A percentile compares a stretch with the other conserved stretches of the same genome.
Evolutionary conservation across 2,113 vertebrate species (phyloP).

Genomic region (Esox niger): DNA sequence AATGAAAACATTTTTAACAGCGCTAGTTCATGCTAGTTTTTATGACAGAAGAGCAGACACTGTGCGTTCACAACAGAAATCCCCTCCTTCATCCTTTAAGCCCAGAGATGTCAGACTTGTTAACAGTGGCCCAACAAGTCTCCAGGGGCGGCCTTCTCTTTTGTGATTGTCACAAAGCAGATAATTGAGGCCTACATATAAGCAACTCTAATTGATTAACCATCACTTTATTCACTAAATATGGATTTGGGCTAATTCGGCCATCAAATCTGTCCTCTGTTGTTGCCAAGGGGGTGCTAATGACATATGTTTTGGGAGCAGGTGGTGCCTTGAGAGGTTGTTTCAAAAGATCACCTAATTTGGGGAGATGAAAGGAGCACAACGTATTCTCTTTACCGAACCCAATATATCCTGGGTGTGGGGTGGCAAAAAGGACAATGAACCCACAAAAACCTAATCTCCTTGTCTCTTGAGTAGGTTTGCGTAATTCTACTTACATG

Average conservation of each 20-base stretch:
- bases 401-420: background rate
- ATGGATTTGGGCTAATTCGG: conserved; percentile 36
- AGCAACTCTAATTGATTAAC: conserved; percentile 51
- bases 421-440: background rate
- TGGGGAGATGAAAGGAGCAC: conserved; percentile 6
- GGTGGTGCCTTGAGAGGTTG: conserved; percentile 29
- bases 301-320: conserved; percentile 18
- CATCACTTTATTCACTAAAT: conserved; percentile 33
- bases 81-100: background rate
- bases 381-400: background rate
- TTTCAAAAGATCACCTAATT: background rate
- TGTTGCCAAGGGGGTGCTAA: conserved; percentile 10
- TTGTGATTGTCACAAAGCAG: conserved; percentile 43
- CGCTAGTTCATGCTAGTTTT: background rate
- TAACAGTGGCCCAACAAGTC: conserved; percentile 32
- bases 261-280: conserved; percentile 17
- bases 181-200: conserved; percentile 43
- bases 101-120: conserved; percentile 14
- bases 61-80: background rate
- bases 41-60: background rate
- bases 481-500: too few relatives aligned
- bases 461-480: too few relatives aligned
- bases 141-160: conserved; percentile 21
- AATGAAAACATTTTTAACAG: too few relatives aligned
- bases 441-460: too few relatives aligned